These are phyloP conservation scores for Unio delphinus DNA, from an alignment of 2,888 invertebrate species.

Conservation along the genomic window DNA sequence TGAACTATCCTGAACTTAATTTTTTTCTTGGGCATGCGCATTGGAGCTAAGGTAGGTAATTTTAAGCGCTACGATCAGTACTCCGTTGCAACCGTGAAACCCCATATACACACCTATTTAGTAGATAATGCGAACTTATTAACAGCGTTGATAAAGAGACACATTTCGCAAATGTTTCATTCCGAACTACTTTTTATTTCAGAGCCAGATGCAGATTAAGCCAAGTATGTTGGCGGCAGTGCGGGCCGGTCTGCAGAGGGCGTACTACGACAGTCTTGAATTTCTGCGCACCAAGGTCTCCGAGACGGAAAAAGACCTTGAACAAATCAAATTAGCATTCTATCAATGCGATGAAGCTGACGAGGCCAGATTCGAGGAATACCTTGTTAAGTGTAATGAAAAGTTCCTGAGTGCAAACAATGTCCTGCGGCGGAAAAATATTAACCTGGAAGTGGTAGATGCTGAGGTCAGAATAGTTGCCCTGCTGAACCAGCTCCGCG, in stretches of 20 bases:
- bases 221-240: slow-evolving; percentile 37
- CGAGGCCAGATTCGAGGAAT: slow-evolving; percentile 49
- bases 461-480: slow-evolving; percentile 54
- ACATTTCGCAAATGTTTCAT: too few species aligned
- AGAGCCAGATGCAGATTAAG: slow-evolving; percentile 21
- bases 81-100: too few species aligned
- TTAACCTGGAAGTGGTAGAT: slow-evolving; percentile 47
- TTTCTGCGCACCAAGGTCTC: slow-evolving; percentile 55
- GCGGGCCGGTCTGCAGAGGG: slow-evolving; percentile 54
- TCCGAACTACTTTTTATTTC: slow-evolving; percentile 7
- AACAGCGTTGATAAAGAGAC: too few species aligned
- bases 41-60: too few species aligned
- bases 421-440: slow-evolving; percentile 49
- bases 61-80: too few species aligned
- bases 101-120: too few species aligned
- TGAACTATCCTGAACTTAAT: too few species aligned
- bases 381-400: slow-evolving; percentile 55
- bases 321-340: slow-evolving; percentile 48
- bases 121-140: too few species aligned
- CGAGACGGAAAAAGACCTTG: slow-evolving; percentile 55
- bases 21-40: too few species aligned
- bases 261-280: slow-evolving; percentile 63
- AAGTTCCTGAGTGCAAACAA: slow-evolving; percentile 61
- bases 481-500: slow-evolving; percentile 57
- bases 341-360: slow-evolving; percentile 46